Percentiles rank a stretch among this genome's conserved stretches.
These are phyloP conservation scores for Glyphotaelius pellucidus DNA, from an alignment of 2,888 invertebrate genomes.

Conservation along the genomic window DNA sequence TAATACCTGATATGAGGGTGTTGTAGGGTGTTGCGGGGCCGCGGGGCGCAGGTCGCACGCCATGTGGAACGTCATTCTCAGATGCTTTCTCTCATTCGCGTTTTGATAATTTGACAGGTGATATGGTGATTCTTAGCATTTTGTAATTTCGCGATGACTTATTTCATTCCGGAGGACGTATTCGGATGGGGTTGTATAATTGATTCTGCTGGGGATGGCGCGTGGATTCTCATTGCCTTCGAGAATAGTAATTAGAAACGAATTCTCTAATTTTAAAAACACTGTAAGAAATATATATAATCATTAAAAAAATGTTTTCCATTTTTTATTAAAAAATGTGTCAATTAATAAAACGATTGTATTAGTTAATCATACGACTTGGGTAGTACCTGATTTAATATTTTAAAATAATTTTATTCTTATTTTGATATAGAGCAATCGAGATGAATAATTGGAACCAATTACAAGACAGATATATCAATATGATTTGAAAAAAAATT, in stretches of 20 bases:
- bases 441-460: no score
- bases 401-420: no score
- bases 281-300: neutral
- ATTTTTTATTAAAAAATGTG: neutral
- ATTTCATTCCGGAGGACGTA: conserved; percentile 25
- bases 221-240: neutral
- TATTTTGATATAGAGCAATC: no score
- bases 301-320: neutral
- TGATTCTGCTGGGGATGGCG: conserved; percentile 33
- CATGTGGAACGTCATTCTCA: conserved; percentile 58
- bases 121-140: conserved; percentile 61
- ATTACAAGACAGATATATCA: no score
- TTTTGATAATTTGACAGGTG: conserved; percentile 64
- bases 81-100: conserved; percentile 59
- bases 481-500: no score
- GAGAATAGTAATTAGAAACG: neutral
- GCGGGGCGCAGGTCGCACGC: conserved; percentile 27
- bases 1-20: conserved; percentile 42
- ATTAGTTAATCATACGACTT: no score
- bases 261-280: neutral
- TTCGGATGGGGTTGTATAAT: conserved; percentile 48
- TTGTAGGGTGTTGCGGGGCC: neutral
- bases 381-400: no score
- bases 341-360: no score
- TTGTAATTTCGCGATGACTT: conserved; percentile 57